A percentile compares a stretch with the other conserved stretches of the same genome.
Conservation (phyloP, 2,888 invertebrate species). For the Thelaira solivaga region DNA sequence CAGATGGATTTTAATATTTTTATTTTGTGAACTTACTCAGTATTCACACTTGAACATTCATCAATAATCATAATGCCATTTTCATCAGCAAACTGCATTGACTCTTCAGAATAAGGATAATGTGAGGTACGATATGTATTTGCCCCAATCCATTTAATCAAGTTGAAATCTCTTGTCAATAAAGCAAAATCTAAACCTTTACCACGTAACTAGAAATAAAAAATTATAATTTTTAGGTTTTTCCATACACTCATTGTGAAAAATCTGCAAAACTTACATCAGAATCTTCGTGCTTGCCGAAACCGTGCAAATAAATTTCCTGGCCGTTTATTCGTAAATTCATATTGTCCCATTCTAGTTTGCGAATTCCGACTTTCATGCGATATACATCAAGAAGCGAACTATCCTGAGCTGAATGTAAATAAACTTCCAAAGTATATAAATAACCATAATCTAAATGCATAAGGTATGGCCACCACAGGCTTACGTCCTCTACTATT, state of each 20-base stretch:
- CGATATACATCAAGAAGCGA: slow-evolving; percentile 85
- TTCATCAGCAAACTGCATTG: slow-evolving; percentile 94
- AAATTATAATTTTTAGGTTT: background rate
- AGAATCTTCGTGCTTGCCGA: slow-evolving; percentile 97
- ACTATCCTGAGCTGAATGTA: slow-evolving; percentile 65
- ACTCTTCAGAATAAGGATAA: slow-evolving; percentile 98
- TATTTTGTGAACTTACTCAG: slow-evolving; percentile 81
- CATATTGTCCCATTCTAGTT: slow-evolving; percentile 86
- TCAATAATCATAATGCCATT: slow-evolving; percentile 96
- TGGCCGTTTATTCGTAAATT: slow-evolving; percentile 87
- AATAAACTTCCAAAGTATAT: slow-evolving; percentile 85
- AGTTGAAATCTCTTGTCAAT: slow-evolving; percentile 92
- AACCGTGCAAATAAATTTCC: slow-evolving; percentile 93
- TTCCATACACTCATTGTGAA: background rate
- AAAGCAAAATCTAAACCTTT: slow-evolving; percentile 94
- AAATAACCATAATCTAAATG: slow-evolving; percentile 87
- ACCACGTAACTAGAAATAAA: slow-evolving; percentile 84
- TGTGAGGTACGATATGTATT: slow-evolving; percentile 97
- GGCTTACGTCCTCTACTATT: slow-evolving; percentile 83
- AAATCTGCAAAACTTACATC: slow-evolving; percentile 80
- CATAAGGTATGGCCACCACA: slow-evolving; percentile 98
- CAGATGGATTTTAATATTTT: background rate
- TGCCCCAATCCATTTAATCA: slow-evolving; percentile 96
- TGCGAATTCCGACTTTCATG: slow-evolving; percentile 90
- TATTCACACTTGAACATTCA: slow-evolving; percentile 95